These are phyloP conservation scores for Macrosteles quadrilineatus DNA, from an alignment of 1,140 invertebrate species.

Conservation along the genomic window DNA sequence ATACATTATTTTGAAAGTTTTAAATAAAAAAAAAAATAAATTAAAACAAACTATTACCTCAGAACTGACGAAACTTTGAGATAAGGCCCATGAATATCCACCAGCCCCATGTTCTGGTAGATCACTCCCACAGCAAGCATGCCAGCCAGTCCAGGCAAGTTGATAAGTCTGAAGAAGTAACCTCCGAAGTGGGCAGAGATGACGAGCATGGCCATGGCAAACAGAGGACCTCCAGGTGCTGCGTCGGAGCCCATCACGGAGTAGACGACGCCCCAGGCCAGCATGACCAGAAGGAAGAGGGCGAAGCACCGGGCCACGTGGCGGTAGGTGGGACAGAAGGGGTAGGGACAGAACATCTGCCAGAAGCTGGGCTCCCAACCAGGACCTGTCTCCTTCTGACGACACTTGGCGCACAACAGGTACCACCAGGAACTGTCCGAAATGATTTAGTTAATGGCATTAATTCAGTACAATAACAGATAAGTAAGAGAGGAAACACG, in stretches of 20 bases:
- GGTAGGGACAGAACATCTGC: conserved; percentile 74
- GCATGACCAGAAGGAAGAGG: conserved; percentile 67
- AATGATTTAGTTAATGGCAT: too few species aligned
- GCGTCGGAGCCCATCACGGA: conserved; percentile 72
- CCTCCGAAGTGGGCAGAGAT: conserved; percentile 81
- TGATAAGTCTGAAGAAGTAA: conserved; percentile 71
- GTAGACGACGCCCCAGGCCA: conserved; percentile 75
- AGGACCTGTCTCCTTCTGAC: conserved; percentile 64
- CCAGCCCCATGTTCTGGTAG: conserved; percentile 75
- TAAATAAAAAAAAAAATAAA: too few species aligned
- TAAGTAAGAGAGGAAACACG: too few species aligned
- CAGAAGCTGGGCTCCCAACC: conserved; percentile 77
- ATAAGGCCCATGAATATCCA: conserved; percentile 66
- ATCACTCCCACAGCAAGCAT: conserved; percentile 82
- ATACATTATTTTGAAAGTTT: too few species aligned
- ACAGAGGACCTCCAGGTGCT: conserved; percentile 76
- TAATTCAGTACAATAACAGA: too few species aligned
- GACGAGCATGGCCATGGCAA: conserved; percentile 70
- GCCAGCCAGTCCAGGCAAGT: conserved; percentile 81
- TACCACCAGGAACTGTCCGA: conserved; percentile 68
- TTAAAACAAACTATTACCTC: too few species aligned
- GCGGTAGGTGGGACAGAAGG: conserved; percentile 76
- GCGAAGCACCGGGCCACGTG: conserved; percentile 72
- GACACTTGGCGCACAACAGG: conserved; percentile 67
- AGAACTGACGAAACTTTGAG: conserved; percentile 62